Conservation (phyloP, 1,140 invertebrate genomes). For the Druon quercuslanigerum region DNA sequence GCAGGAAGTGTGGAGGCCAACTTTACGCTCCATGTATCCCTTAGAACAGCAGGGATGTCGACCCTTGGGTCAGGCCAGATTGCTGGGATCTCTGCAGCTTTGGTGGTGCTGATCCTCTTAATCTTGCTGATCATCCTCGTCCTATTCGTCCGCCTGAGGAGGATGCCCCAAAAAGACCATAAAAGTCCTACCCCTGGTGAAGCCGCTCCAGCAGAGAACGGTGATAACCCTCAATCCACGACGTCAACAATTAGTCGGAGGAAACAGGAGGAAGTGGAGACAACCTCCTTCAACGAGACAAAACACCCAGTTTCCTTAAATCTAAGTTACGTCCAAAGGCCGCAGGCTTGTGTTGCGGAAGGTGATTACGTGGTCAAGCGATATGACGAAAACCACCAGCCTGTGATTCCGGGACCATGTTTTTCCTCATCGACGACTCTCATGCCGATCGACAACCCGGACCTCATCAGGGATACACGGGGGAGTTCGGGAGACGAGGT, state of each 20-base stretch:
- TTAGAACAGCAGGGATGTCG: slow-evolving; percentile 85
- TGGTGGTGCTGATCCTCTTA: slow-evolving; percentile 86
- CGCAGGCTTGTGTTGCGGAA: slow-evolving; percentile 49
- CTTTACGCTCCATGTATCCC: slow-evolving; percentile 89
- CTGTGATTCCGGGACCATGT: slow-evolving; percentile 69
- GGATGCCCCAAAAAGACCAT: slow-evolving; percentile 82
- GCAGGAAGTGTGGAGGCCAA: slow-evolving; percentile 94
- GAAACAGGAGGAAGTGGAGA: slow-evolving; percentile 68
- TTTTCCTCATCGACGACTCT: slow-evolving; percentile 83
- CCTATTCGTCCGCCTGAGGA: slow-evolving; percentile 82
- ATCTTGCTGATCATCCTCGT: slow-evolving; percentile 85
- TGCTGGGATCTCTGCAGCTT: slow-evolving; percentile 87
- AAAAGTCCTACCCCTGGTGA: slow-evolving; percentile 85
- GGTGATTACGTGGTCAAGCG: slow-evolving; percentile 57
- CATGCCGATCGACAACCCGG: slow-evolving; percentile 84
- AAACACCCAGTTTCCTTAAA: slow-evolving; percentile 63
- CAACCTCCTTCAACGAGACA: slow-evolving; percentile 65
- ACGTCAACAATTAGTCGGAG: slow-evolving; percentile 57
- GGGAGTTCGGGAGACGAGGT: slow-evolving; percentile 65
- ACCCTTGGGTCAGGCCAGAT: slow-evolving; percentile 89
- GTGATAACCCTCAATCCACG: slow-evolving; percentile 58
- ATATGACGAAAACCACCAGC: slow-evolving; percentile 53
- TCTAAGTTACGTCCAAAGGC: slow-evolving; percentile 64
- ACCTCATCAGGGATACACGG: slow-evolving; percentile 86
- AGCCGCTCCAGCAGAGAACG: slow-evolving; percentile 76